A percentile compares a stretch with the other conserved stretches of the same genome.
Evolutionary conservation across 2,888 invertebrate genomes (phyloP).

Genomic region (Trichogramma evanescens): DNA sequence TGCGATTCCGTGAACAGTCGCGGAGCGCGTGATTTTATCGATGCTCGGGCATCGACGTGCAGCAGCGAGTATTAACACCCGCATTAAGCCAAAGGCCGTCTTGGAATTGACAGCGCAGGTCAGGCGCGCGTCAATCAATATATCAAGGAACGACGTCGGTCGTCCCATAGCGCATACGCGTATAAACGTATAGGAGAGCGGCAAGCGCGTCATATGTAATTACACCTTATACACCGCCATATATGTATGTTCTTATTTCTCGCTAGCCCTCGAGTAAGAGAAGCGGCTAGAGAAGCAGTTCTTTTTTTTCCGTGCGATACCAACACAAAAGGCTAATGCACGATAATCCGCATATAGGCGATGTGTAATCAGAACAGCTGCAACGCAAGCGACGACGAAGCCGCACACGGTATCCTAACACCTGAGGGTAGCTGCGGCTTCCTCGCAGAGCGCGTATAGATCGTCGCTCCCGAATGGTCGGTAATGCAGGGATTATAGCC

Average conservation of each 20-base stretch:
- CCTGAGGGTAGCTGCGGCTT: slow-evolving; percentile 44
- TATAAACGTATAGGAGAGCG: not conserved
- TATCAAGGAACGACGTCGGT: not conserved
- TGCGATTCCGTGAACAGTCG: too few species aligned
- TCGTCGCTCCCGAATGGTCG: slow-evolving; percentile 6
- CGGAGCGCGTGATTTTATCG: too few species aligned
- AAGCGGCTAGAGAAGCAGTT: not conserved
- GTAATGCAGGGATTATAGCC: slow-evolving; percentile 3
- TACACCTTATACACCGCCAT: not conserved
- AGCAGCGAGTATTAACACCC: too few species aligned
- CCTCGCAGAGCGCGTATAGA: too few species aligned
- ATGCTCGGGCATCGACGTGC: too few species aligned
- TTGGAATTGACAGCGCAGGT: too few species aligned
- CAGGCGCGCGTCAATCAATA: slow-evolving; percentile 13
- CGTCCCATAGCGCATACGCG: slow-evolving; percentile 10
- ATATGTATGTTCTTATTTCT: not conserved
- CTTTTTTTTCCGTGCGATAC: not conserved
- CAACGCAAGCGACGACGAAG: slow-evolving; percentile 27
- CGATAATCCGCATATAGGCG: slow-evolving; percentile 24
- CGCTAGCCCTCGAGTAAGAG: not conserved
- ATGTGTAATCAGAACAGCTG: slow-evolving; percentile 29
- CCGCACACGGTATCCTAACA: slow-evolving; percentile 22
- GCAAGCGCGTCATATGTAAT: slow-evolving; percentile 14
- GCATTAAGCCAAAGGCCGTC: too few species aligned
- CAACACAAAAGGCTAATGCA: slow-evolving; percentile 15